phyloP scores from a whole-genome alignment of 1,140 invertebrate genomes.

The Caenorhabditis brenneri region DNA sequence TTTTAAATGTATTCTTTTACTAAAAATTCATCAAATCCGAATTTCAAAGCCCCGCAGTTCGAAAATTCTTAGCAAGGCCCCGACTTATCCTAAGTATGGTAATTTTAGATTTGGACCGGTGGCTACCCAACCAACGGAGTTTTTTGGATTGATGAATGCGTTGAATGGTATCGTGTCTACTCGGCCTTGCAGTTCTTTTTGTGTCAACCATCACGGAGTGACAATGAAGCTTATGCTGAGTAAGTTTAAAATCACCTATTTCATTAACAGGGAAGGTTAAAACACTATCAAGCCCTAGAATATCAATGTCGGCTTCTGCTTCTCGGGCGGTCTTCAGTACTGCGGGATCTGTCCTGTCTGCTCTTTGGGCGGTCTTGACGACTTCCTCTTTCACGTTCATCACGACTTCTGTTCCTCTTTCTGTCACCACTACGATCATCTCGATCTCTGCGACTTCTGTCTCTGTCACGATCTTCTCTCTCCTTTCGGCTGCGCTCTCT shows the following conservation, averaged over 20 bases:
- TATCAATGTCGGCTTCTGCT: slow-evolving; percentile 79
- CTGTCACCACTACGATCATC: not conserved
- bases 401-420: not conserved
- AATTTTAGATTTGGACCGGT: slow-evolving; percentile 83
- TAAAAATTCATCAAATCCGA: too few relatives aligned
- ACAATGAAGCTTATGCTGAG: slow-evolving; percentile 48
- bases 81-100: slow-evolving; percentile 73
- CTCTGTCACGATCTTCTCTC: not conserved
- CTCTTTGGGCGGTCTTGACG: not conserved
- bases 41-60: too few relatives aligned
- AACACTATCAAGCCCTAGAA: not conserved
- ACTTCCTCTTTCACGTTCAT: not conserved
- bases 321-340: slow-evolving; percentile 73
- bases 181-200: slow-evolving; percentile 97
- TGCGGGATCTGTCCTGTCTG: not conserved
- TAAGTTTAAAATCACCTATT: not conserved
- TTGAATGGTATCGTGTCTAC: slow-evolving; percentile 96
- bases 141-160: slow-evolving; percentile 94
- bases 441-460: not conserved
- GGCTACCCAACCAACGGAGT: slow-evolving; percentile 84
- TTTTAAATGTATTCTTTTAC: too few relatives aligned
- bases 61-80: slow-evolving; percentile 78
- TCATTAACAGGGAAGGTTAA: not conserved
- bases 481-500: not conserved
- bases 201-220: slow-evolving; percentile 73